Conservation (phyloP, 2,797 vertebrate genomes). For the Intellagama lesueurii region DNA sequence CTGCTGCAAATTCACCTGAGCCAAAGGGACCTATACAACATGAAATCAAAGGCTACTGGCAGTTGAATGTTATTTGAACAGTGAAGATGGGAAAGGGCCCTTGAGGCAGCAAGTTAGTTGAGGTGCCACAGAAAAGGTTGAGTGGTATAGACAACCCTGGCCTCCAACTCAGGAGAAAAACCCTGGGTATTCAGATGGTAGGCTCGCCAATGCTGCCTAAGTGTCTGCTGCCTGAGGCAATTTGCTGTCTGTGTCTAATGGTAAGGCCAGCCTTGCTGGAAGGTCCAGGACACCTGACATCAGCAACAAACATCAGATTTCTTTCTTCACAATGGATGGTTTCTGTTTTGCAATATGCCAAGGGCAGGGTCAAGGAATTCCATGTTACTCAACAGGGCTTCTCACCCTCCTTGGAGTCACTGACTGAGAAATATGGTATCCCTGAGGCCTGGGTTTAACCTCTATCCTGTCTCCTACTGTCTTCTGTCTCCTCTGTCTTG, state of each 20-base stretch:
- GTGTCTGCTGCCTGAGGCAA: neutral
- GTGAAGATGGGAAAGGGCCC: neutral
- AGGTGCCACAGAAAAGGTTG: neutral
- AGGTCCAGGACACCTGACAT: neutral
- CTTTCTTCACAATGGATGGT: neutral
- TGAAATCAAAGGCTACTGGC: neutral
- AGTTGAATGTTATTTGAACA: neutral
- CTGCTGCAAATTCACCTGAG: too few relatives aligned
- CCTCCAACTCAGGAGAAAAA: neutral
- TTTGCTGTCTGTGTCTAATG: neutral
- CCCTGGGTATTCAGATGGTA: neutral
- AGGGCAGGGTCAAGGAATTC: neutral
- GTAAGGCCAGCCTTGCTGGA: neutral
- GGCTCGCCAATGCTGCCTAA: neutral
- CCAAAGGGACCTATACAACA: too few relatives aligned
- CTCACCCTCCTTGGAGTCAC: neutral
- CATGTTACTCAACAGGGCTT: neutral
- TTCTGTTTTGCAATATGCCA: neutral
- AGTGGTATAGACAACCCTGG: neutral
- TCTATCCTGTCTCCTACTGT: too few relatives aligned
- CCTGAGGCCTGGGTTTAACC: neutral
- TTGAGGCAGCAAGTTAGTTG: neutral
- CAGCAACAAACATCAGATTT: neutral
- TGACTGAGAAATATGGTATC: neutral
- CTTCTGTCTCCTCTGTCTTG: too few relatives aligned